Conservation (phyloP, 2,113 vertebrate species). For the Indri indri region DNA sequence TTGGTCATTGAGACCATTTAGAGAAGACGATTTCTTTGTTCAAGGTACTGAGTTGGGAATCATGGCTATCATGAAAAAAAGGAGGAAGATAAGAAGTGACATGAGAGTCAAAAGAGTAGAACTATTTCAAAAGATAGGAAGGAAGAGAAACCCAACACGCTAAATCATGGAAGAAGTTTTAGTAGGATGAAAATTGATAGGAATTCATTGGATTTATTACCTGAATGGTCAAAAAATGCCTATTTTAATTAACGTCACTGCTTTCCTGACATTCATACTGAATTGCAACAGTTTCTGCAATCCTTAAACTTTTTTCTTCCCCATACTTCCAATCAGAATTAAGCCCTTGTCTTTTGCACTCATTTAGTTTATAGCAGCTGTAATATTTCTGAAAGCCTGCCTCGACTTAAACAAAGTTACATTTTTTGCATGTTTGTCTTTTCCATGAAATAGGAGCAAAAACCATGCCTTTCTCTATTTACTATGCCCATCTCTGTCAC, state of each 20-base stretch:
- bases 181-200: neutral
- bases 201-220: constrained; percentile 34
- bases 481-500: neutral
- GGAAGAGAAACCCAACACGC: neutral
- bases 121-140: neutral
- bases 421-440: neutral
- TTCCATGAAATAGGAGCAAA: neutral
- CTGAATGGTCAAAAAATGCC: neutral
- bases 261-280: neutral
- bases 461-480: neutral
- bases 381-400: neutral
- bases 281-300: neutral
- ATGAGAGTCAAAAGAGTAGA: neutral
- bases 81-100: neutral
- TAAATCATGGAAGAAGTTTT: neutral
- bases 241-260: neutral
- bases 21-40: neutral
- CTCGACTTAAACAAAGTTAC: neutral
- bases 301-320: neutral
- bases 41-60: neutral
- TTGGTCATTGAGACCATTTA: neutral
- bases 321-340: neutral
- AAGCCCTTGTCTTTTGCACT: neutral
- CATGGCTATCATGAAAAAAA: neutral
- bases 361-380: neutral